These are phyloP conservation scores for Chamaea fasciata DNA, from an alignment of 2,113 vertebrate genomes.

Conservation along the genomic window DNA sequence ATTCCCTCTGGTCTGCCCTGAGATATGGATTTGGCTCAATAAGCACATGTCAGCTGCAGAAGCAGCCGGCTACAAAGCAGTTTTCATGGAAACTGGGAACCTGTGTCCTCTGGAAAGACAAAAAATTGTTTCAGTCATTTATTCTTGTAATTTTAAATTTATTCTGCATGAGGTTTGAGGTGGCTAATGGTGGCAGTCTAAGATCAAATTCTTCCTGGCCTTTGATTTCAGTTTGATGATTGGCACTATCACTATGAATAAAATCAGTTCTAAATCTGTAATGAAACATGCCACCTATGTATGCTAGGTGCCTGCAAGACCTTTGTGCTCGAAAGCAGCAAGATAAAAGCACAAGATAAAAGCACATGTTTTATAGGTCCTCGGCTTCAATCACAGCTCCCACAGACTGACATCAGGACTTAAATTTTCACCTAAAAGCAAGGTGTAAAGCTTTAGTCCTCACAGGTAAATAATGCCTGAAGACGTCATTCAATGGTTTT, in stretches of 20 bases:
- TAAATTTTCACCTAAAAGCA: not conserved
- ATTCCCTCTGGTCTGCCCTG: conserved; percentile 39
- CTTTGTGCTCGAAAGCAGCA: not conserved
- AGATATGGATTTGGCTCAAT: conserved; percentile 46
- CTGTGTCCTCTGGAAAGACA: conserved; percentile 15
- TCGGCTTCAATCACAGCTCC: not conserved
- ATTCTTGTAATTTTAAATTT: not conserved
- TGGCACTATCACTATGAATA: not conserved
- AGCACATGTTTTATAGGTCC: not conserved
- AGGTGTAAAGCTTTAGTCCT: not conserved
- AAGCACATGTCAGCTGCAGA: conserved; percentile 28
- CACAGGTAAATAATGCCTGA: not conserved
- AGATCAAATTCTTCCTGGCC: not conserved
- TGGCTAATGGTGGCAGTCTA: not conserved
- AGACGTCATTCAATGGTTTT: not conserved
- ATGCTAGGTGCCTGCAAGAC: not conserved
- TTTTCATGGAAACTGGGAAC: conserved; percentile 9
- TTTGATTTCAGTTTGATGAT: not conserved
- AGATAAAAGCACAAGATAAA: not conserved
- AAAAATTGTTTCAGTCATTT: not conserved
- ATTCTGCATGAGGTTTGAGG: not conserved
- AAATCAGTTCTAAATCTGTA: not conserved
- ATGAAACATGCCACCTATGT: not conserved
- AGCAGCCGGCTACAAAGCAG: conserved; percentile 23
- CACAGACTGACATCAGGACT: not conserved